Base-by-base conservation (phyloP, 2,113 vertebrate genomes). In the Dipodomys stephensi region DNA sequence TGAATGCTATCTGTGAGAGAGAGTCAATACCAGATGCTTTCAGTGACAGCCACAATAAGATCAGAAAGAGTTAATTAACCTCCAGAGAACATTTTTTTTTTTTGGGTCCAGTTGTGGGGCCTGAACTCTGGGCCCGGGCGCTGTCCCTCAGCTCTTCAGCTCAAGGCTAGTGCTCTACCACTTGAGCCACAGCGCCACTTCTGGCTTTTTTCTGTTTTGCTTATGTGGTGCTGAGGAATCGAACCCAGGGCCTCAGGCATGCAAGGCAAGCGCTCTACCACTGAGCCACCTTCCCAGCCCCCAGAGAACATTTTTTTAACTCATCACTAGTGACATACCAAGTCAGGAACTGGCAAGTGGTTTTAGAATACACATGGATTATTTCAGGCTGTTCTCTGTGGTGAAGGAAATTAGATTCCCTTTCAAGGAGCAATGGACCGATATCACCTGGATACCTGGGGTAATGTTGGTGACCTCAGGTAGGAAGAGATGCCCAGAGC, bases 381-480 rank as follows among this genome's bases (percentile, higher is more conserved):
- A 53, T 30, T 44, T 80, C 23, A 49, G 28, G 57, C 39, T 10
- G 0, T 32, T 68, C 7, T 62, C n/a, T 11, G 9, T 30, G 25
- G 20, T 22, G 57, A 32, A 84, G 30, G 74, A 28, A 19, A 83
- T 49, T 35, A 62, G 69, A 90, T 46, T 16, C 1, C 15, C 79
- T 46, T 30, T 2, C 3, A 19, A 72, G 49, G 4, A 46, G 9
- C 0, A 6, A 18, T 0, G 12, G 16, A 22, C 18, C 13, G 18
- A 4, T 6, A 49, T 13, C 35, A 39, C 20, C 60, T 18, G 44
- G 25, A 49, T 25, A 4, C 25, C 71, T 67, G 46, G 7, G 1
- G 10, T 20, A 20, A 25, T 9, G 4, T 5, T 1, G 28, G 25
- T 4, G 64, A 28, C 16, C 13, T 0, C 25, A 39, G 62, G 53